Evolutionary conservation across 1,140 invertebrate species (phyloP).

Genomic region (Drusus annulatus): DNA sequence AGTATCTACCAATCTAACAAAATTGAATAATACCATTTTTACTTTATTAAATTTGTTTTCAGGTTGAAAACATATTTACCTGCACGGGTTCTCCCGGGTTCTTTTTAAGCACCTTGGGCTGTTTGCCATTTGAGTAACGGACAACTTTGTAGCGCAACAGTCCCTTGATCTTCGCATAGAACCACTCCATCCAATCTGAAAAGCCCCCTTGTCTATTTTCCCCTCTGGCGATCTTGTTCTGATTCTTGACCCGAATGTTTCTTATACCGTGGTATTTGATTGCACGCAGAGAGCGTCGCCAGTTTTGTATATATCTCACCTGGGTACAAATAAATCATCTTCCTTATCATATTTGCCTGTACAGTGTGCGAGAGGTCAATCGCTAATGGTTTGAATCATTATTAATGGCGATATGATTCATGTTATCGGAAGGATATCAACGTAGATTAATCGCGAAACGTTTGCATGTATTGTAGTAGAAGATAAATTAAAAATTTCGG

Average conservation of each 20-base stretch:
- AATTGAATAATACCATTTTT: no score
- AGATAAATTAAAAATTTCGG: no score
- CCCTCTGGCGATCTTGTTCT: conserved; percentile 5
- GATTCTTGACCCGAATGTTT: conserved; percentile 62
- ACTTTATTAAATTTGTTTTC: no score
- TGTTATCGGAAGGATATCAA: no score
- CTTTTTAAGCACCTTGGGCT: conserved; percentile 17
- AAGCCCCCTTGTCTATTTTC: conserved; percentile 16
- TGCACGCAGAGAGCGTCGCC: conserved; percentile 67
- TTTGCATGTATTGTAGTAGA: no score
- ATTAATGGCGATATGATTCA: no score
- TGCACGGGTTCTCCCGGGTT: conserved; percentile 45
- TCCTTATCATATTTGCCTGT: no score
- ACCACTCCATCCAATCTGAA: background rate
- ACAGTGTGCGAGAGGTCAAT: no score
- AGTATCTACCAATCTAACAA: no score
- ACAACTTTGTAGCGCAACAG: conserved; percentile 49
- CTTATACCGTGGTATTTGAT: conserved; percentile 70
- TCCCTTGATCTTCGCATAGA: conserved; percentile 34
- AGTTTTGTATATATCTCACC: conserved; percentile 70
- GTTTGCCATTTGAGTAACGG: conserved; percentile 39
- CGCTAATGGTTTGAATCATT: no score
- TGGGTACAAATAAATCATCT: conserved; percentile 55
- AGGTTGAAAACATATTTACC: conserved; percentile 27
- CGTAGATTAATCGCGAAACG: no score